Evolutionary conservation across 35 echinoderm and acorn worm genomes (phyloP), one percentile per base, ranked within the genome.

Genomic region (Apostichopus parvimensis): DNA sequence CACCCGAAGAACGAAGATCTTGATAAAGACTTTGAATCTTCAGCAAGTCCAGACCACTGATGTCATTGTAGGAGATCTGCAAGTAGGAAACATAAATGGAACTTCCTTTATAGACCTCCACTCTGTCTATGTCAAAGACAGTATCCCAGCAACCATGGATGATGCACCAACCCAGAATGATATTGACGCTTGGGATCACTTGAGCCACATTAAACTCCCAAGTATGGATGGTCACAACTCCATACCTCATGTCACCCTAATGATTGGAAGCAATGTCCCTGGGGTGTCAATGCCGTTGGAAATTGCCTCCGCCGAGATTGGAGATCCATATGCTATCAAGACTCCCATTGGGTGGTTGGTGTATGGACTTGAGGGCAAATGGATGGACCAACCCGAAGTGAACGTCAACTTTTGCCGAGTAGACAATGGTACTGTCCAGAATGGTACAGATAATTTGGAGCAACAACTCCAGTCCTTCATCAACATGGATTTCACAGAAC

Each of bases 31-130:
- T 13, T 25, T 93, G 60, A 93, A 87, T 79, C 26, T 25, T 7
- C 73, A 93, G 26, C 24, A 78, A 54, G 24, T 93, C 12, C 14
- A 59, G 1, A 1, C 59, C 18, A 93, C 81, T 68, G 52, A 87
- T 78, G 73, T 87, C 6, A n/a, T 87, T 0, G 6, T 54, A 6
- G 83, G 77, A 54, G 77, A 65, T 2, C 53, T 90, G 66, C 85
- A 89, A 81, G 78, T 94, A 34, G 87, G 86, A 52, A 71, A 73
- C 55, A 80, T 94, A 52, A 78, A 94, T 73, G 59, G 92, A n/a
- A 14, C 24, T 15, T 24, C 65, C 14, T 94, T 90, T 53, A 82
- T 94, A 34, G 87, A 94, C 75, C 45, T 94, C 8, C 92, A 86
- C 25, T 77, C 82, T n/a, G 76, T 87, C 10, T 93, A 87, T 86